phyloP scores from a whole-genome alignment of 2,888 invertebrate genomes.

The Stenichneumon culpator region DNA sequence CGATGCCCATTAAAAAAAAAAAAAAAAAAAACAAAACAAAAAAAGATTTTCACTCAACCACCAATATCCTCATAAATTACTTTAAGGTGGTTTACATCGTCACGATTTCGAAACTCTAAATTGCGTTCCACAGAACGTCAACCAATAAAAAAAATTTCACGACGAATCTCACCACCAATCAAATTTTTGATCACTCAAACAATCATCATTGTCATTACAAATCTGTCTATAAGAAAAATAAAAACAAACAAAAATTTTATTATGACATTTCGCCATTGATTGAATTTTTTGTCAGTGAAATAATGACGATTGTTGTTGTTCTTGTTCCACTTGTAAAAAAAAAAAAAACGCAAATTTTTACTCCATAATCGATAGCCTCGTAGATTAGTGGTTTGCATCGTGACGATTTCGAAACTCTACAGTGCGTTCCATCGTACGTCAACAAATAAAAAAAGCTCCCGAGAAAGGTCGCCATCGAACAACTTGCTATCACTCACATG shows the following conservation, averaged over 20 bases:
- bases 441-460: constrained; percentile 25
- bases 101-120: not conserved
- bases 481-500: not conserved
- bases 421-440: not conserved
- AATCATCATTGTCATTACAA: not conserved
- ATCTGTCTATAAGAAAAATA: not conserved
- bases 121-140: not conserved
- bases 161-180: not conserved
- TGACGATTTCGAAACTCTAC: not conserved
- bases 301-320: too few relatives aligned
- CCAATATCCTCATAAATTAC: too few relatives aligned
- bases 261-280: too few relatives aligned
- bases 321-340: not conserved
- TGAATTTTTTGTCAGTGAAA: too few relatives aligned
- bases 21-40: too few relatives aligned
- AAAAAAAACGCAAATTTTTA: not conserved
- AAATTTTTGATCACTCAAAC: not conserved
- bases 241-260: too few relatives aligned
- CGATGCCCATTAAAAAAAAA: too few relatives aligned
- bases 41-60: too few relatives aligned
- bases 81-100: too few relatives aligned
- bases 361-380: too few relatives aligned
- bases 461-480: not conserved
- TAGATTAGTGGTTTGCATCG: too few relatives aligned
- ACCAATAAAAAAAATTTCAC: constrained; percentile 10